Base-by-base conservation (phyloP, 2,113 vertebrate genomes). In the Hemiscyllium ocellatum region DNA sequence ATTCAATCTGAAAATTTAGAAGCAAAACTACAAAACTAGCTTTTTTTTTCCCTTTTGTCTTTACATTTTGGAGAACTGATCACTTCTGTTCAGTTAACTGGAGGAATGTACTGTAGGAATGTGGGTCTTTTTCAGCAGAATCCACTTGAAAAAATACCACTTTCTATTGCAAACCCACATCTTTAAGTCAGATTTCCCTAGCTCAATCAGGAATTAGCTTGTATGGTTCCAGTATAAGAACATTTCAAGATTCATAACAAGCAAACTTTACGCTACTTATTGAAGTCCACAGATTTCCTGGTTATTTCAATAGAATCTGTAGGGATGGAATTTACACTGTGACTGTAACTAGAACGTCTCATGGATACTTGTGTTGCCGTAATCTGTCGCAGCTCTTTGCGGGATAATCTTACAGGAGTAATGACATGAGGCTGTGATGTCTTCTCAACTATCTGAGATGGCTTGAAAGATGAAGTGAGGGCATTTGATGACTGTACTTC, bases 291-390 rank as follows among this genome's bases (percentile, higher is more conserved):
- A 26, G 78, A 96, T 96, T 97, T 98, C 96, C 96, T 97, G 95
- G 97, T 26, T 85, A 97, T 96, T 96, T 98, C 97, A 19, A 97
- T 97, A 7, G 98, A 98, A 96, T 98, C 98, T 95, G 97, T 96
- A 26, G 96, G 96, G 95, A 97, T 96, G 70, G 97, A 97, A 90
- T 97, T 96, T 56, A 96, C 97, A 96, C 96, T 97, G 68, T 96
- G 96, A 94, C 96, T 97, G 96, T 97, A 96, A 94, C 95, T 96
- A 20, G 97, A 97, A 7, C 96, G 96, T 96, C 97, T 97, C 80
- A 96, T 96, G 69, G 97, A 97, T 52, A 98, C 96, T 78, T 98
- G 97, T 42, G 97, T 89, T 3, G 97, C 96, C 96, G 97, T 97
- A 96, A 98, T 98, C 95, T 97, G 97, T 80, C 97, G 98, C 95